Evolutionary conservation across 2,113 vertebrate species (phyloP).

Genomic region (Leptosomus discolor): DNA sequence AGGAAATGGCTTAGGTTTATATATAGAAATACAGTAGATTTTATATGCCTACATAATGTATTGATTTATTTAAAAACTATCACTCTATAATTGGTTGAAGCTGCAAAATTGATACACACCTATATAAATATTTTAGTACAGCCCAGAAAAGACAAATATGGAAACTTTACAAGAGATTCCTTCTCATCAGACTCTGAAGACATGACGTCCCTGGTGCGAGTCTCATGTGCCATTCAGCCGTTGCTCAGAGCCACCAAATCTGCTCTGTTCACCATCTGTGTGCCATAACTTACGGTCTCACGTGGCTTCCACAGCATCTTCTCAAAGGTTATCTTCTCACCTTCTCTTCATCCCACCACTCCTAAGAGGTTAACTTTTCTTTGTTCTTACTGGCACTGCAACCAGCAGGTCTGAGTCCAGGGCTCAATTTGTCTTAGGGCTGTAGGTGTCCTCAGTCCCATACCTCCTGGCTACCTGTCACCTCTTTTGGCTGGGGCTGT

Average conservation of each 20-base stretch:
- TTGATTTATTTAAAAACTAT: constrained; percentile 31
- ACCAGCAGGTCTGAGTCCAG: not conserved
- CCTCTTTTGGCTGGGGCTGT: not conserved
- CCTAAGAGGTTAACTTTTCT: not conserved
- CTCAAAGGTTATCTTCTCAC: not conserved
- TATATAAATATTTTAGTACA: not conserved
- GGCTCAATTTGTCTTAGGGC: not conserved
- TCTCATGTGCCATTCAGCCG: not conserved
- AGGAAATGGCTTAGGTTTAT: constrained; percentile 56
- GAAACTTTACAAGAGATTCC: not conserved
- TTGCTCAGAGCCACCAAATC: not conserved
- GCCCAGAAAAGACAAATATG: not conserved
- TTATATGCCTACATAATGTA: not conserved
- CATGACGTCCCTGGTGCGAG: accelerated
- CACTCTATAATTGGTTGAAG: not conserved
- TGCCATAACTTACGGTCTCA: not conserved
- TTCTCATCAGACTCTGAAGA: not conserved
- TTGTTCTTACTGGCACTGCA: not conserved
- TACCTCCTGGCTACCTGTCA: not conserved
- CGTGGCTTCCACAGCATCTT: not conserved
- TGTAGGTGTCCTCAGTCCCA: not conserved
- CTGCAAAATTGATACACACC: not conserved
- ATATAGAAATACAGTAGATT: constrained; percentile 22
- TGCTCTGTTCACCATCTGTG: not conserved
- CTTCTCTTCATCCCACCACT: not conserved